phyloP scores from a whole-genome alignment of 2,888 invertebrate species.

The Orthosia incerta region DNA sequence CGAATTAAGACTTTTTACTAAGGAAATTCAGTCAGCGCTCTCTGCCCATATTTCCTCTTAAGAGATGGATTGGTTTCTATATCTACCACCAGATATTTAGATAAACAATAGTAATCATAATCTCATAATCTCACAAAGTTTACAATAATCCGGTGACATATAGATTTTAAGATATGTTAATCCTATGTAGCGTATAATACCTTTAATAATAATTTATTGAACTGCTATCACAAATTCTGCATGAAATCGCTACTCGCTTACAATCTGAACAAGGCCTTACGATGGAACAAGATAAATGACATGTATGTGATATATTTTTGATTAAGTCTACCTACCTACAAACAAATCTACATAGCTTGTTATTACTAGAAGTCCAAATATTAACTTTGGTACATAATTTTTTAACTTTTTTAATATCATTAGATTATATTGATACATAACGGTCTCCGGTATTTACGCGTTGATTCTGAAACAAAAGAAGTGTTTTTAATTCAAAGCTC shows the following conservation, averaged over 20 bases:
- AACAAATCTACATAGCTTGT: conserved; percentile 62
- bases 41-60: too few relatives aligned
- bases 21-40: too few relatives aligned
- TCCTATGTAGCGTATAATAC: neutral
- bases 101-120: neutral
- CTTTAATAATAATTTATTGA: neutral
- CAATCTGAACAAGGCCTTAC: conserved; percentile 42
- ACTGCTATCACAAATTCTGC: neutral
- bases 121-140: too few relatives aligned
- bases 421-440: conserved; percentile 66
- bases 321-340: conserved; percentile 62
- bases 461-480: conserved; percentile 67
- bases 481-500: too few relatives aligned
- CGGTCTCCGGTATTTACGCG: conserved; percentile 61
- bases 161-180: neutral
- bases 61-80: neutral
- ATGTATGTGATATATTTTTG: conserved; percentile 52
- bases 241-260: conserved; percentile 46
- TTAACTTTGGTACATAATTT: conserved; percentile 77
- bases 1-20: too few relatives aligned
- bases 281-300: conserved; percentile 26
- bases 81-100: neutral
- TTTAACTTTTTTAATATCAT: conserved; percentile 63
- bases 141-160: too few relatives aligned
- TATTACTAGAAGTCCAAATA: conserved; percentile 74